phyloP scores from a whole-genome alignment of 92 coral and sea anemone species.

The Epizoanthus ramosus region DNA sequence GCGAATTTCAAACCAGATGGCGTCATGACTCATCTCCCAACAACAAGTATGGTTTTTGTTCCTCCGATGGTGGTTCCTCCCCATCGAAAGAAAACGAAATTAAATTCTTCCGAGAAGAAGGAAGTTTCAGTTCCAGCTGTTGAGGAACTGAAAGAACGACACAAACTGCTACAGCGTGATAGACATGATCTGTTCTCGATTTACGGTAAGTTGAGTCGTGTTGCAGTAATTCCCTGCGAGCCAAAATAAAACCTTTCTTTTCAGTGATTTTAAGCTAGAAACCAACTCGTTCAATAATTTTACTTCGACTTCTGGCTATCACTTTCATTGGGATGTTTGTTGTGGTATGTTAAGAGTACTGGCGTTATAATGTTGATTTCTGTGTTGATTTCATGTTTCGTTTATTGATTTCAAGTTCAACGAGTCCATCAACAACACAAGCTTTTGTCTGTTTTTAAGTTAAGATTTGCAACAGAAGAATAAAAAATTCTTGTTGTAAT shows the following conservation, averaged over 20 bases:
- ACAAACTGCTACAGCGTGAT: slow-evolving; percentile 62
- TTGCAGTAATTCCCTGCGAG: slow-evolving; percentile 10
- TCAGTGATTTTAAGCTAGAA: neutral
- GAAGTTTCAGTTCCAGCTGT: slow-evolving; percentile 63
- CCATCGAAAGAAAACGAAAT: slow-evolving; percentile 74
- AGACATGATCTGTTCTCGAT: slow-evolving; percentile 75
- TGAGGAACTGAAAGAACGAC: slow-evolving; percentile 72
- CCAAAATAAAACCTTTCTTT: neutral
- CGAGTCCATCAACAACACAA: neutral
- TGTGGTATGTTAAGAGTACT: slow-evolving; percentile 12
- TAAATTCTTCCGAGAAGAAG: slow-evolving; percentile 48
- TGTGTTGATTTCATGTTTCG: slow-evolving; percentile 27
- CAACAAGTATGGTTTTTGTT: slow-evolving; percentile 78
- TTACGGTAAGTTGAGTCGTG: slow-evolving; percentile 77
- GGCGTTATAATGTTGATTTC: slow-evolving; percentile 23
- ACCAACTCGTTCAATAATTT: neutral
- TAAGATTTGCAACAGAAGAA: neutral
- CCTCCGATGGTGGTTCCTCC: slow-evolving; percentile 67
- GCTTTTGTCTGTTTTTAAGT: slow-evolving; percentile 7
- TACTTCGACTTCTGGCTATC: neutral
- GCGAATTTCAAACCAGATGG: slow-evolving; percentile 78
- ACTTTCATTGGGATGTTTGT: neutral
- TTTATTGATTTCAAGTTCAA: neutral
- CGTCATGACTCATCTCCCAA: slow-evolving; percentile 58
- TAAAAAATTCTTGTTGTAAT: neutral